These are phyloP conservation scores for Diarsia dahlii DNA, from an alignment of 2,888 invertebrate genomes.

Conservation along the genomic window DNA sequence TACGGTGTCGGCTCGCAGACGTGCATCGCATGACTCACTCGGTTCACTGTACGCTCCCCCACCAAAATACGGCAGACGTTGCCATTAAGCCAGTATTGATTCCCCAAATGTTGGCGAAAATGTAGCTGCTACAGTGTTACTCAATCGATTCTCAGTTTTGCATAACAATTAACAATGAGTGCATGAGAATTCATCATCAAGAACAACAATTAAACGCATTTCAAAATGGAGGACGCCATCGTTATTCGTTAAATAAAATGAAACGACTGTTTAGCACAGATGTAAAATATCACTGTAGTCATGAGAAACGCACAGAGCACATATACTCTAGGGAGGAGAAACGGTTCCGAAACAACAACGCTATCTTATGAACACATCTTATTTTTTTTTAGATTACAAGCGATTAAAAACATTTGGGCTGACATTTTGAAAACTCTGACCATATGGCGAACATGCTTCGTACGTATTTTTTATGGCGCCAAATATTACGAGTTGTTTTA, in stretches of 20 bases:
- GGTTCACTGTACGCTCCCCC: conserved; percentile 83
- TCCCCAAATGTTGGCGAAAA: conserved; percentile 67
- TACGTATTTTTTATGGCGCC: conserved; percentile 79
- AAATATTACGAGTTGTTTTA: conserved; percentile 75
- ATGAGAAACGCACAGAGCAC: conserved; percentile 40
- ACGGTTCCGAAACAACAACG: conserved; percentile 15
- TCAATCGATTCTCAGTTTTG: conserved; percentile 67
- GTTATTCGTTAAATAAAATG: conserved; percentile 48
- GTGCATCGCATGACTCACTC: conserved; percentile 73
- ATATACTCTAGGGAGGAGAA: too few species aligned
- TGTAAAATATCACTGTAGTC: conserved; percentile 35
- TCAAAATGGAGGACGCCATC: conserved; percentile 53
- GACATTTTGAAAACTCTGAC: conserved; percentile 73
- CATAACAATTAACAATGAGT: conserved; percentile 66
- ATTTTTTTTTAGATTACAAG: conserved; percentile 41
- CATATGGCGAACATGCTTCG: conserved; percentile 82
- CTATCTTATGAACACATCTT: conserved; percentile 41
- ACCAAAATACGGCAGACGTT: conserved; percentile 67
- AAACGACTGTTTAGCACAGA: conserved; percentile 35
- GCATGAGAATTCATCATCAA: conserved; percentile 60
- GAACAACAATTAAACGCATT: conserved; percentile 54
- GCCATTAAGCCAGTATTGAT: conserved; percentile 70
- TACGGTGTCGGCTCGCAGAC: conserved; percentile 75
- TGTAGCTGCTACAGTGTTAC: conserved; percentile 57
- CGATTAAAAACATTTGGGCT: conserved; percentile 60